Evolutionary conservation across 2,113 vertebrate species (phyloP), one percentile per base, ranked within the genome.

Genomic region (Heterochromis multidens): DNA sequence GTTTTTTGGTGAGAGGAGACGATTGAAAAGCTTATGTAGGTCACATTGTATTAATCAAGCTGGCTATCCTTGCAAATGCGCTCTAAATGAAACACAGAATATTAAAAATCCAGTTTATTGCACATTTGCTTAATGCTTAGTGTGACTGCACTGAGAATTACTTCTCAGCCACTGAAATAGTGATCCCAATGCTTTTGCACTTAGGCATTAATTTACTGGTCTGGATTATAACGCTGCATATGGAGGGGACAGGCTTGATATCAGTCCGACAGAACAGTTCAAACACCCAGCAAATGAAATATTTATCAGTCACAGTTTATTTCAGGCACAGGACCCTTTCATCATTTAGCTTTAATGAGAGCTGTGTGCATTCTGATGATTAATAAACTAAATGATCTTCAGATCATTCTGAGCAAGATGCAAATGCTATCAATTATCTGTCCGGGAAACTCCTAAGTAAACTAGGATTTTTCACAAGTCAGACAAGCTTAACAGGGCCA

Each of bases 21-120:
- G 85, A 94, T 84, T 90, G 88, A 91, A 88, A 62, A 87, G 86
- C 87, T 91, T 93, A 95, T 95, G 88, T 95, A 91, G 94, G 95
- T 93, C 94, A 95, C 90, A 87, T 94, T 92, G 87, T 87, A 87
- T 91, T 94, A 94, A 95, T 95, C 81, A 80, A 65, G 72, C 74
- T 61, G 83, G 81, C 92, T 90, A 85, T 89, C 88, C 88, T 79
- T n/a, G 31, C 86, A 91, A 94, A 94, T 89, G 90, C 2, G 35
- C 86, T 86, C 86, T 77, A 93, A 95, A 93, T 94, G 88, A 93
- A 94, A 94, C 86, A 87, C 89, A 63, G 86, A 91, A 91, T 92
- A 94, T 95, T 95, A 92, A 92, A 4, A 84, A 85, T 82, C 81
- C 25, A 81, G 86, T 87, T 91, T 84, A 88, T 84, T 87, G 83